A percentile compares a stretch with the other conserved stretches of the same genome.
phyloP scores from a whole-genome alignment of 2,888 invertebrate species.

The Ectobius pallidus region DNA sequence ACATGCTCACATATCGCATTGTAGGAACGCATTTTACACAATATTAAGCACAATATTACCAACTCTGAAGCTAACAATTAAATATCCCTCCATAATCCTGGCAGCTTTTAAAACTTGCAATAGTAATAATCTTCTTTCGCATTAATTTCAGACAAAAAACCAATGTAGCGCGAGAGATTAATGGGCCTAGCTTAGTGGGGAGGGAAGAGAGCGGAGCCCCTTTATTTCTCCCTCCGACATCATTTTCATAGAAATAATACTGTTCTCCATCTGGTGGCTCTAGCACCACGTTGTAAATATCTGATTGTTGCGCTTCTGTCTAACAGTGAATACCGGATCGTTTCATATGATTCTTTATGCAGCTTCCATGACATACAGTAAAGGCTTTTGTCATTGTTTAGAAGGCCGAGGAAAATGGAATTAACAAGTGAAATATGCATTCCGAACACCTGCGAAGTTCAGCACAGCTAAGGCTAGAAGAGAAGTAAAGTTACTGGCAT shows the following conservation, averaged over 20 bases:
- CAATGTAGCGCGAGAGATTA: not conserved
- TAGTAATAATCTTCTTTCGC: not conserved
- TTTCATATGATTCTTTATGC: no score
- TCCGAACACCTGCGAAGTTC: no score
- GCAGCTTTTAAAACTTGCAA: not conserved
- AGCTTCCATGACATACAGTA: no score
- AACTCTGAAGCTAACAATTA: not conserved
- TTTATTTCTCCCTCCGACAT: slow-evolving; percentile 18
- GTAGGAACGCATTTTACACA: not conserved
- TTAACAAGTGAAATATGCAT: no score
- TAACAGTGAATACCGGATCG: no score
- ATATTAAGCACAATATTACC: not conserved
- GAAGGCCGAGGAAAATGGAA: no score
- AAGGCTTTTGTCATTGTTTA: no score
- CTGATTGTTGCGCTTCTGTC: no score
- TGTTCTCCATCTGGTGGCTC: slow-evolving; percentile 8
- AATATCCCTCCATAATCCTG: not conserved
- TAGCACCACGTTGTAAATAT: no score
- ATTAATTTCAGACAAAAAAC: slow-evolving; percentile 4
- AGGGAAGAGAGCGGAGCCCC: not conserved
- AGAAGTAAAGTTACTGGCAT: no score
- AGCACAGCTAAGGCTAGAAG: no score
- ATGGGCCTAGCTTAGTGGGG: not conserved
- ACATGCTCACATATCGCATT: no score
- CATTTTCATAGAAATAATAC: slow-evolving; percentile 24